phyloP scores from a whole-genome alignment of 1,140 invertebrate species.

The Cydia fagiglandana region DNA sequence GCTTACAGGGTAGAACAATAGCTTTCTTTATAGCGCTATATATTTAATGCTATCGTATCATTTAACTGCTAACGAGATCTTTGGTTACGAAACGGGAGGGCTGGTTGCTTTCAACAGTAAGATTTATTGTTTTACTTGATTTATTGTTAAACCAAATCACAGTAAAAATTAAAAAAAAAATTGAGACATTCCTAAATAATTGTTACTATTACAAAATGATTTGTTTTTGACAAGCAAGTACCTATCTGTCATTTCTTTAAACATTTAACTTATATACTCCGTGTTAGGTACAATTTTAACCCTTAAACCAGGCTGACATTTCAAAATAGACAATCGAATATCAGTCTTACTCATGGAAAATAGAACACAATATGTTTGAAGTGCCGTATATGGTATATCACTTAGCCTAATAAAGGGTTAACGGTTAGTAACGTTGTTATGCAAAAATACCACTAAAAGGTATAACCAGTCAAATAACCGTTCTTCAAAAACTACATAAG shows the following conservation, averaged over 20 bases:
- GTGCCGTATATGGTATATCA: too few species aligned
- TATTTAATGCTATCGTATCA: conserved; percentile 24
- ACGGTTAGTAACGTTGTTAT: too few species aligned
- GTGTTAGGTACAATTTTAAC: too few species aligned
- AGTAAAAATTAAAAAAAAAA: background rate
- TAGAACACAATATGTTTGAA: too few species aligned
- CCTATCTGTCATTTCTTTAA: too few species aligned
- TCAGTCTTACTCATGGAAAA: too few species aligned
- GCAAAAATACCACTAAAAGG: too few species aligned
- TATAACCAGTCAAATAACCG: background rate
- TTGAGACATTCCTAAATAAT: background rate
- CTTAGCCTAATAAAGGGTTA: too few species aligned
- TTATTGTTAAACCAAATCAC: background rate
- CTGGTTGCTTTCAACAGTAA: background rate
- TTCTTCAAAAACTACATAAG: background rate
- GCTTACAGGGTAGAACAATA: conserved; percentile 22
- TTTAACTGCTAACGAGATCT: conserved; percentile 27
- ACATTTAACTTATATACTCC: too few species aligned
- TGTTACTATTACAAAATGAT: background rate
- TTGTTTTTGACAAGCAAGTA: too few species aligned
- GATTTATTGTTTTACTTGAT: background rate
- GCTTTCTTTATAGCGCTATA: conserved; percentile 27
- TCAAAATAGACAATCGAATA: too few species aligned
- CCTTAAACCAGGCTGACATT: too few species aligned
- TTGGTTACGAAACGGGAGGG: background rate